These are phyloP conservation scores for Chionis minor DNA, from an alignment of 2,113 vertebrate genomes.

Conservation along the genomic window DNA sequence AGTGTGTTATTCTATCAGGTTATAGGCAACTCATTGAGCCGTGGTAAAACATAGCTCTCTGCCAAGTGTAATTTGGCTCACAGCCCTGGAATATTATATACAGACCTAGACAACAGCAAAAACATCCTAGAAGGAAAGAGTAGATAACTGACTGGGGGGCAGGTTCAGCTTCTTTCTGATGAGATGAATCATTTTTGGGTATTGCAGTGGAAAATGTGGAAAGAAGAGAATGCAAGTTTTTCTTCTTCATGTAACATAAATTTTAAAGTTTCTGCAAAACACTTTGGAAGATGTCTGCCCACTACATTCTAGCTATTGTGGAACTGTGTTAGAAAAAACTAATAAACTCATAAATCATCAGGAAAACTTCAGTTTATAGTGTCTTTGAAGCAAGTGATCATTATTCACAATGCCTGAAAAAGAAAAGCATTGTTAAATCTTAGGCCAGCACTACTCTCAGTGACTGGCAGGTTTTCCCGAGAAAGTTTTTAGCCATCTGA, in stretches of 20 bases:
- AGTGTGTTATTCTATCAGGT: background rate
- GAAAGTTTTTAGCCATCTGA: background rate
- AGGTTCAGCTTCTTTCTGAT: background rate
- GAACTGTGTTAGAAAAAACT: background rate
- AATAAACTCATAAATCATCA: background rate
- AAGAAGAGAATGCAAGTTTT: background rate
- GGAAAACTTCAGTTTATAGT: background rate
- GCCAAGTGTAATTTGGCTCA: slow-evolving; percentile 9
- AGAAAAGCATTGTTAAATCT: background rate
- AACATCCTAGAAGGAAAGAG: background rate
- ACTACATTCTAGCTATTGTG: background rate
- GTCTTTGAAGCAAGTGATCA: background rate
- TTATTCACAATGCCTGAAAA: background rate
- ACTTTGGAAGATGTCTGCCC: background rate
- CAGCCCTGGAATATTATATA: background rate
- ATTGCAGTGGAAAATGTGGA: background rate
- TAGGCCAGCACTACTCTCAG: background rate
- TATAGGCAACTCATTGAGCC: background rate
- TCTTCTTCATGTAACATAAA: background rate
- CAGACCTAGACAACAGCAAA: slow-evolving; percentile 2
- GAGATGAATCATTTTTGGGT: background rate
- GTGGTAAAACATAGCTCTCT: background rate
- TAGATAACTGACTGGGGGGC: background rate
- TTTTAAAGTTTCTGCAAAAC: background rate
- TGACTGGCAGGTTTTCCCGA: background rate